A percentile compares a stretch with the other conserved stretches of the same genome.
phyloP scores from a whole-genome alignment of 2,888 invertebrate species.

The Drosophila emarginata region DNA sequence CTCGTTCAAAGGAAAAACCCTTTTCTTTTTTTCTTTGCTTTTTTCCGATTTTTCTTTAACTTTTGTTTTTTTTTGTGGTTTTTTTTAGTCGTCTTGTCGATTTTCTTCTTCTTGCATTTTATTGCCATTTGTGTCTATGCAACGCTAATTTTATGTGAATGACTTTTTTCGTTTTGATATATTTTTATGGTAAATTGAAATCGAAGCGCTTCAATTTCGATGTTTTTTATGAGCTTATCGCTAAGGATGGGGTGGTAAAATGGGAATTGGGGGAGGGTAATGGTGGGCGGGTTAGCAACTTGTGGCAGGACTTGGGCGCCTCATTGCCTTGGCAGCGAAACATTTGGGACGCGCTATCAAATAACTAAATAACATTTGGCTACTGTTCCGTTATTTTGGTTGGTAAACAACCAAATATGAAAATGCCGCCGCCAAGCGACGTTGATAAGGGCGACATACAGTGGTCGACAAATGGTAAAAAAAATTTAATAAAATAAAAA shows the following conservation, averaged over 20 bases:
- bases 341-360: constrained; percentile 76
- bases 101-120: constrained; percentile 57
- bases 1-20: neutral
- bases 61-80: constrained; percentile 33
- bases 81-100: constrained; percentile 20
- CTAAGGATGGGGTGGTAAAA: neutral
- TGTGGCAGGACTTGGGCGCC: constrained; percentile 66
- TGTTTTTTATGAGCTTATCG: constrained; percentile 77
- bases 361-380: constrained; percentile 56
- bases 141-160: constrained; percentile 78
- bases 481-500: neutral
- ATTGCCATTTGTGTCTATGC: constrained; percentile 53
- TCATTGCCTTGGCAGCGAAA: constrained; percentile 77
- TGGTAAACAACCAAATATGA: constrained; percentile 74
- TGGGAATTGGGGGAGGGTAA: constrained; percentile 2
- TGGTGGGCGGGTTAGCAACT: constrained; percentile 60
- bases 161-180: constrained; percentile 65
- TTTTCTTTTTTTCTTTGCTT: constrained; percentile 11
- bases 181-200: constrained; percentile 74
- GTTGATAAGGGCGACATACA: constrained; percentile 78
- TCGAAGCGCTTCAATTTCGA: constrained; percentile 74
- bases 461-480: neutral
- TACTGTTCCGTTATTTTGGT: constrained; percentile 74
- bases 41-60: constrained; percentile 27
- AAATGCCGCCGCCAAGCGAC: constrained; percentile 66